A percentile compares a stretch with the other conserved stretches of the same genome.
Conservation (phyloP, 2,888 invertebrate species). For the Cremastinae sp. region DNA sequence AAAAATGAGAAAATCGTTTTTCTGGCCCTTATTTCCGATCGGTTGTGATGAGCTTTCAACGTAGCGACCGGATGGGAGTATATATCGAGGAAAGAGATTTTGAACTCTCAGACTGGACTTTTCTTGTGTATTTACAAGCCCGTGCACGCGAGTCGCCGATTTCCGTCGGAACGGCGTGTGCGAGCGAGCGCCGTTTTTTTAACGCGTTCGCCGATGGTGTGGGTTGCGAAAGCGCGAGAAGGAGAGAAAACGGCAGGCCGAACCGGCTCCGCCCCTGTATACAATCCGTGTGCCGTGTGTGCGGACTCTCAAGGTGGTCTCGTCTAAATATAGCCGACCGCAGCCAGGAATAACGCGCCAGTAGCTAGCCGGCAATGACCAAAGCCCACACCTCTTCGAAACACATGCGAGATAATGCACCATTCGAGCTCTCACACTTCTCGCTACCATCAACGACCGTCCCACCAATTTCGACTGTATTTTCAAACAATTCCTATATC, state of each 20-base stretch:
- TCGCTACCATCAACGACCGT: slow-evolving; percentile 13
- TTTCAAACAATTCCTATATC: too few relatives aligned
- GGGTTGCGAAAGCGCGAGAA: slow-evolving; percentile 33
- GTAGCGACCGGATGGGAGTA: too few relatives aligned
- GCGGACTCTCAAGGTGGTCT: slow-evolving; percentile 78
- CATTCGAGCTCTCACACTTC: slow-evolving; percentile 20
- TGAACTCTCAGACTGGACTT: too few relatives aligned
- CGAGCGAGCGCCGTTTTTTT: background rate
- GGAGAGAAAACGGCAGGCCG: slow-evolving; percentile 37
- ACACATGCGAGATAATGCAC: slow-evolving; percentile 27
- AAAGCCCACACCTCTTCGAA: slow-evolving; percentile 70
- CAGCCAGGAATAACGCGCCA: slow-evolving; percentile 77
- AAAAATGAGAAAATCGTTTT: too few relatives aligned
- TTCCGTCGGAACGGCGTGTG: background rate
- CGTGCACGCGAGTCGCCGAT: background rate
- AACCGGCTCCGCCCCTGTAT: slow-evolving; percentile 55
- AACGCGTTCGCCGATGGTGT: background rate
- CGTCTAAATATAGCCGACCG: slow-evolving; percentile 78
- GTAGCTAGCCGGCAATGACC: slow-evolving; percentile 75
- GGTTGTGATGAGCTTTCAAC: too few relatives aligned
- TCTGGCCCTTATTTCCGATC: too few relatives aligned
- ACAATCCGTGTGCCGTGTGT: slow-evolving; percentile 49
- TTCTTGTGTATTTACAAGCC: background rate
- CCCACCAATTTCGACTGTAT: background rate
- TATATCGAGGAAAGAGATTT: background rate